These are phyloP conservation scores for Drosophila navojoa DNA, from an alignment of 1,140 invertebrate species.

Conservation along the genomic window DNA sequence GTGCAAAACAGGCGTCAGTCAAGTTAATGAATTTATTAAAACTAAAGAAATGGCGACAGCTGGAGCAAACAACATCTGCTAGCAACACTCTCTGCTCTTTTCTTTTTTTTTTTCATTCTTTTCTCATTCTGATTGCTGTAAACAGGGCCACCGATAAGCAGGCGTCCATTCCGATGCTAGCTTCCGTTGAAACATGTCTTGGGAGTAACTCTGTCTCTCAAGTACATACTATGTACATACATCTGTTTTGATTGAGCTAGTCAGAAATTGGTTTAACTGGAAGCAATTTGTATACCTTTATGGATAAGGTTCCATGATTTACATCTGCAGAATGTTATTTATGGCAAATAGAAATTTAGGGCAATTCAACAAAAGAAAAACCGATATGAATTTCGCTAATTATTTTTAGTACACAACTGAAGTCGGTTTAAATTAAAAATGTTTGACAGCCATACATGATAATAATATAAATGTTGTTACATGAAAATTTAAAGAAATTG, in stretches of 20 bases:
- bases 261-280: conserved; percentile 34
- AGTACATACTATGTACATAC: not conserved
- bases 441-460: no score
- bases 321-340: not conserved
- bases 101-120: not conserved
- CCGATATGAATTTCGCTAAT: not conserved
- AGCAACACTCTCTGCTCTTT: conserved; percentile 19
- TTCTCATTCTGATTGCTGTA: conserved; percentile 11
- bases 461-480: no score
- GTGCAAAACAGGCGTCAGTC: conserved; percentile 64
- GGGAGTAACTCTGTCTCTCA: not conserved
- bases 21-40: conserved; percentile 69
- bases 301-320: conserved; percentile 45
- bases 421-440: no score
- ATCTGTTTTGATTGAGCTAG: conserved; percentile 33
- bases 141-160: conserved; percentile 42
- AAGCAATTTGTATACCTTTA: conserved; percentile 26
- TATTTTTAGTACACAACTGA: no score
- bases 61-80: conserved; percentile 19
- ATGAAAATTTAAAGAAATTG: no score
- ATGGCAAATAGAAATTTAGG: no score
- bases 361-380: not conserved
- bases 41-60: conserved; percentile 22
- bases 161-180: conserved; percentile 16
- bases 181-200: conserved; percentile 71